phyloP scores from a whole-genome alignment of 2,888 invertebrate genomes.

The Elysia crispata region DNA sequence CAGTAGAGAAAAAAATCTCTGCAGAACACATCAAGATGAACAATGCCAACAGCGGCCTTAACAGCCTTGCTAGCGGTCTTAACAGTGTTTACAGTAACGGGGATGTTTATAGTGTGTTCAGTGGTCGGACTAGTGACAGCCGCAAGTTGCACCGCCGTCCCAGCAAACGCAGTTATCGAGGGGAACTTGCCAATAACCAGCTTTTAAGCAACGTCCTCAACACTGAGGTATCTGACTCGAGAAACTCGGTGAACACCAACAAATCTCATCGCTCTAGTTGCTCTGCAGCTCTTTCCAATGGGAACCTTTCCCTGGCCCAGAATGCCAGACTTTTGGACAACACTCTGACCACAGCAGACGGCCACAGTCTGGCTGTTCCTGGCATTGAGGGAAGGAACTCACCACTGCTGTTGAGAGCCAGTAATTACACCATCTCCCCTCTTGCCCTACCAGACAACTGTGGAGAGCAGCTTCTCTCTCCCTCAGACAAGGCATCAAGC shows the following conservation, averaged over 20 bases:
- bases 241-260: constrained; percentile 30
- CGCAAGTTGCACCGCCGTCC: not conserved
- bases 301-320: no score
- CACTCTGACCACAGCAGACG: not conserved
- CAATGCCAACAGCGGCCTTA: constrained; percentile 11
- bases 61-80: constrained; percentile 43
- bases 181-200: constrained; percentile 23
- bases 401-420: not conserved
- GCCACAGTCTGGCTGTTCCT: not conserved
- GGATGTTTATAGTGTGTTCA: constrained; percentile 36
- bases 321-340: no score
- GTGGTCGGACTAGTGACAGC: constrained; percentile 6
- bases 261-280: constrained; percentile 4
- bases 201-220: constrained; percentile 38
- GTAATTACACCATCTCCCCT: not conserved
- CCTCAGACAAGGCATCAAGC: not conserved
- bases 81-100: constrained; percentile 38
- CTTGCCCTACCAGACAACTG: not conserved
- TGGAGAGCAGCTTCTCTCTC: not conserved
- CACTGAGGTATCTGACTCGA: constrained; percentile 35
- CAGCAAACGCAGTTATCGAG: not conserved
- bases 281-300: not conserved
- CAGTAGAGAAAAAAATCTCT: constrained; percentile 23
- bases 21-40: no score
- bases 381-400: not conserved